Base-by-base conservation (phyloP, 53 echinoderm and acorn worm species). In the Hippasteria phrygiana region DNA sequence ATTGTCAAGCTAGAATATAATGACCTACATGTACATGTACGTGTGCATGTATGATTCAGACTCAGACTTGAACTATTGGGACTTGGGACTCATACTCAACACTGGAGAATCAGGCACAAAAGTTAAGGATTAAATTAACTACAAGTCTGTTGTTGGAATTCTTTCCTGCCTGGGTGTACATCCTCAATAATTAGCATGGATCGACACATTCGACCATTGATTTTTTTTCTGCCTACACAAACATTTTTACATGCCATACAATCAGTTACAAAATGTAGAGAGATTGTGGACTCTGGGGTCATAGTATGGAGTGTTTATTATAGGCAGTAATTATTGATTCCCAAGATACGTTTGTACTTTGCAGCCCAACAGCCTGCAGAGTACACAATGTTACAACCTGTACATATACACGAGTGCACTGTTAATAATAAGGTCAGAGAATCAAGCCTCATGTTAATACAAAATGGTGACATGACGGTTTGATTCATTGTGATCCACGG, bases 101-200 rank as follows among this genome's bases (percentile, higher is more conserved):
- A n/a, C n/a, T n/a, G n/a, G n/a, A n/a, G n/a, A n/a, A n/a, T n/a
- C n/a, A n/a, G n/a, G n/a, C n/a, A n/a, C n/a, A n/a, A n/a, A n/a
- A n/a, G n/a, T n/a, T n/a, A n/a, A n/a, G n/a, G n/a, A n/a, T n/a
- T n/a, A n/a, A n/a, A n/a, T n/a, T n/a, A n/a, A n/a, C n/a, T n/a
- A n/a, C n/a, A n/a, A n/a, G n/a, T n/a, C n/a, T n/a, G n/a, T n/a
- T n/a, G n/a, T n/a, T n/a, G n/a, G 18, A 13, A 27, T 43, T 20
- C 43, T 11, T 3, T 6, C 12, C 29, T 54, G 1, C 2, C 22
- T 54, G 22, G 43, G 65, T 43, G 64, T 63, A 81, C 65, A 81
- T 81, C 81, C 43, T 81, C 81, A 81, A 65, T 81, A 81, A 80
- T 81, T 81, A 81, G 63, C 81, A 28, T 38, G 43, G 65, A 81